A percentile compares a stretch with the other conserved stretches of the same genome.
Conservation (phyloP, 2,113 vertebrate genomes). For the Paratilapia polleni region DNA sequence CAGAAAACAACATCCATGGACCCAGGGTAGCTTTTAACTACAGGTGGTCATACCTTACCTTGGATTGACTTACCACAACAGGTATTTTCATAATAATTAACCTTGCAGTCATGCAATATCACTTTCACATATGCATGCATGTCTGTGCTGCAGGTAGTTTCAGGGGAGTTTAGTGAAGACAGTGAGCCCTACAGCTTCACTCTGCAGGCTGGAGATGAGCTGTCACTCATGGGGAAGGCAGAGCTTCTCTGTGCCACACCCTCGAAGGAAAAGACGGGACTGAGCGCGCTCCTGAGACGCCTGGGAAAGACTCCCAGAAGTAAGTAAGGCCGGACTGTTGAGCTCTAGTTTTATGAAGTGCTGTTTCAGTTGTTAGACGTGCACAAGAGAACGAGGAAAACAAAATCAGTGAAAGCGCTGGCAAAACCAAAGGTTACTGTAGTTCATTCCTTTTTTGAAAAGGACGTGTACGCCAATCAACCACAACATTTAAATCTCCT, state of each 20-base stretch:
- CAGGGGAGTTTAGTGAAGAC: conserved; percentile 98
- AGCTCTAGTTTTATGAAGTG: not conserved
- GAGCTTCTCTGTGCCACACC: conserved; percentile 95
- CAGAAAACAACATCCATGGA: not conserved
- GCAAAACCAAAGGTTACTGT: not conserved
- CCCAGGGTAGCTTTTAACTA: not conserved
- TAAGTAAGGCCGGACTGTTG: conserved; percentile 41
- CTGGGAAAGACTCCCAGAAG: conserved; percentile 87
- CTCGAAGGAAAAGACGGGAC: conserved; percentile 92
- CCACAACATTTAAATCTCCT: not conserved
- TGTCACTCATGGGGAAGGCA: conserved; percentile 97
- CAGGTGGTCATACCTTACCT: not conserved
- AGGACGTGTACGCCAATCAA: not conserved
- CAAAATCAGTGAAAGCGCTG: not conserved
- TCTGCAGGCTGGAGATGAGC: conserved; percentile 94
- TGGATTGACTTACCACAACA: not conserved
- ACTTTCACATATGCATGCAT: not conserved
- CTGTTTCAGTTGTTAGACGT: not conserved
- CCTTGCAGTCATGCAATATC: not conserved
- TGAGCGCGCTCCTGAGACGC: conserved; percentile 88
- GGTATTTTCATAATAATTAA: not conserved
- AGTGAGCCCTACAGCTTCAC: conserved; percentile 99
- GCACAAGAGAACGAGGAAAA: not conserved
- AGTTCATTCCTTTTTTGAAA: not conserved
- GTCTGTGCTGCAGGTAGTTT: conserved; percentile 87